These are phyloP conservation scores for Diplodus puntazzo DNA, from an alignment of 2,797 vertebrate genomes.

Conservation along the genomic window DNA sequence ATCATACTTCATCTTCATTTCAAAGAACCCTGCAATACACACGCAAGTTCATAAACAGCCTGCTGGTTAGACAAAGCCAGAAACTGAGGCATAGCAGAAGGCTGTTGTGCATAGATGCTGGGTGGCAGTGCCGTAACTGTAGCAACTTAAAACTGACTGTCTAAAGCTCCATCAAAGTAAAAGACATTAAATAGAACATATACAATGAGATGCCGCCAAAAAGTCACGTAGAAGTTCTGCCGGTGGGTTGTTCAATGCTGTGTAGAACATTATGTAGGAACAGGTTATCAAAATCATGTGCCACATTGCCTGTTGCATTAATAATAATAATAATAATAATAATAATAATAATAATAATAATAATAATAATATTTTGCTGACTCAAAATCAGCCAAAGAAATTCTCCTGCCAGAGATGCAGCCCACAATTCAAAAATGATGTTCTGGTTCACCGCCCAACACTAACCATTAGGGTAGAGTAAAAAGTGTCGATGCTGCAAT, in stretches of 20 bases:
- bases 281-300: background rate
- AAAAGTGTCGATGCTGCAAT: slow-evolving; percentile 31
- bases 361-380: background rate
- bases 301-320: background rate
- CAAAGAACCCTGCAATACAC: slow-evolving; percentile 90
- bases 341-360: too few relatives aligned
- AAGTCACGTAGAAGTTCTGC: background rate
- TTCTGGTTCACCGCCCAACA: background rate
- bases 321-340: too few relatives aligned
- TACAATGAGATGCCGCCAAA: background rate
- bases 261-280: background rate
- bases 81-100: slow-evolving; percentile 24
- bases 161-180: background rate
- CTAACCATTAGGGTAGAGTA: background rate
- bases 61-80: slow-evolving; percentile 7
- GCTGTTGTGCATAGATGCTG: background rate
- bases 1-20: slow-evolving; percentile 99
- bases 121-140: background rate
- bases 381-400: background rate
- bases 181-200: background rate
- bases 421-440: background rate
- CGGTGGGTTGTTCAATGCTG: background rate
- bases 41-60: background rate
- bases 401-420: background rate
- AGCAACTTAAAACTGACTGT: background rate